phyloP scores from a whole-genome alignment of 2,113 vertebrate species.

The Eidolon helvum region DNA sequence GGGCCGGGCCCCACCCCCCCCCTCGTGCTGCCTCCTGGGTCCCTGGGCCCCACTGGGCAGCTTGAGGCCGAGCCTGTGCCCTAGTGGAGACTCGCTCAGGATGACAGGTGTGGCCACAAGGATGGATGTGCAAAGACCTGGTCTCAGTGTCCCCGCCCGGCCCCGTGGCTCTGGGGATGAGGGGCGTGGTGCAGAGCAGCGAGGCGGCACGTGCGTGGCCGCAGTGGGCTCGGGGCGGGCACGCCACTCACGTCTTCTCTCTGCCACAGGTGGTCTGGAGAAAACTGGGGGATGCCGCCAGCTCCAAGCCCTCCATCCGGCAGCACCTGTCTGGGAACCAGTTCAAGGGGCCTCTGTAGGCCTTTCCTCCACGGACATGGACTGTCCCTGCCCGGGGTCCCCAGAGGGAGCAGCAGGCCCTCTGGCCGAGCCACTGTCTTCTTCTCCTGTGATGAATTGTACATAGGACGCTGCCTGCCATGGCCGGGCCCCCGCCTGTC shows the following conservation, averaged over 20 bases:
- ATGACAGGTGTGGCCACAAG: neutral
- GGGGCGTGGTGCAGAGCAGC: neutral
- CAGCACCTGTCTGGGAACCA: slow-evolving; percentile 99
- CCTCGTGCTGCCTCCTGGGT: neutral
- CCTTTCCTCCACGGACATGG: fast-evolving
- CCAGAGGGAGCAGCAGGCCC: neutral
- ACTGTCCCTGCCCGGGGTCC: slow-evolving; percentile 45
- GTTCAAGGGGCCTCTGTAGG: slow-evolving; percentile 98
- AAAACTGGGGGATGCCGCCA: slow-evolving; percentile 96
- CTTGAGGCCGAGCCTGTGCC: fast-evolving
- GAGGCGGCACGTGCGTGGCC: neutral
- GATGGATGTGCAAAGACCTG: fast-evolving
- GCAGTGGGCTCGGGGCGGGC: fast-evolving
- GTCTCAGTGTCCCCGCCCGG: neutral
- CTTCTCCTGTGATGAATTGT: slow-evolving; percentile 37
- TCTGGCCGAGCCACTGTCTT: neutral
- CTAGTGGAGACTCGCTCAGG: neutral
- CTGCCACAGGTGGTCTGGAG: slow-evolving; percentile 95
- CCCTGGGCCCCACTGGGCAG: neutral
- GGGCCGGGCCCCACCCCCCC: neutral
- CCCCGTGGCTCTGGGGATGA: fast-evolving
- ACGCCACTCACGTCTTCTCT: fast-evolving
- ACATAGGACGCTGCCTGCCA: slow-evolving; percentile 37
- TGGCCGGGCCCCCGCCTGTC: neutral
- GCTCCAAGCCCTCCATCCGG: slow-evolving; percentile 96